Conservation (phyloP, 2,888 invertebrate genomes). For the Mallateleia sp. region DNA sequence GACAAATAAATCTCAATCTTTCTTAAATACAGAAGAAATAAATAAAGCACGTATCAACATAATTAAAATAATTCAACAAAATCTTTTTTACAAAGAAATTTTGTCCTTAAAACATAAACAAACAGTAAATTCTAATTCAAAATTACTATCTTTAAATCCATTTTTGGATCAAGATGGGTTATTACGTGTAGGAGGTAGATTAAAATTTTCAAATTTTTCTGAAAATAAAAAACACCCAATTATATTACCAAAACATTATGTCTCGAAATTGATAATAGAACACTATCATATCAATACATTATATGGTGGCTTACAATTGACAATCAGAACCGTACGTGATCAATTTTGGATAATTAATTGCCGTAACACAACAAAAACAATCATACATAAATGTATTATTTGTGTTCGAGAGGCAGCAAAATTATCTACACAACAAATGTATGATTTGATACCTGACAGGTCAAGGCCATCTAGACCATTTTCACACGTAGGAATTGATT, state of each 20-base stretch:
- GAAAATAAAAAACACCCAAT: background rate
- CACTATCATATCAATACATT: background rate
- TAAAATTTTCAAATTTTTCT: background rate
- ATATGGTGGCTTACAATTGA: conserved; percentile 4
- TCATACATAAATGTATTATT: background rate
- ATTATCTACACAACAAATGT: background rate
- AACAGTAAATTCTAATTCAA: no score
- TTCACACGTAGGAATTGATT: conserved; percentile 44
- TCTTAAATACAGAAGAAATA: no score
- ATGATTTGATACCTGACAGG: background rate
- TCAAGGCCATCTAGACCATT: conserved; percentile 31
- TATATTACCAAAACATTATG: background rate
- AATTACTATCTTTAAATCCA: background rate
- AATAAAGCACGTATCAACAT: no score
- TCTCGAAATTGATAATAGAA: background rate
- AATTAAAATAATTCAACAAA: no score
- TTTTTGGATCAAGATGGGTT: background rate
- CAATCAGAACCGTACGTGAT: background rate
- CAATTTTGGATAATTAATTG: conserved; percentile 3
- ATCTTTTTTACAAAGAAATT: no score
- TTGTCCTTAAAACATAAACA: no score
- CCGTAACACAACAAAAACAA: background rate
- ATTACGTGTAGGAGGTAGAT: conserved; percentile 75
- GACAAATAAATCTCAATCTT: no score
- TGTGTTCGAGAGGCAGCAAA: background rate